phyloP scores from a whole-genome alignment of 2,113 vertebrate species.

The Lonchura striata region DNA sequence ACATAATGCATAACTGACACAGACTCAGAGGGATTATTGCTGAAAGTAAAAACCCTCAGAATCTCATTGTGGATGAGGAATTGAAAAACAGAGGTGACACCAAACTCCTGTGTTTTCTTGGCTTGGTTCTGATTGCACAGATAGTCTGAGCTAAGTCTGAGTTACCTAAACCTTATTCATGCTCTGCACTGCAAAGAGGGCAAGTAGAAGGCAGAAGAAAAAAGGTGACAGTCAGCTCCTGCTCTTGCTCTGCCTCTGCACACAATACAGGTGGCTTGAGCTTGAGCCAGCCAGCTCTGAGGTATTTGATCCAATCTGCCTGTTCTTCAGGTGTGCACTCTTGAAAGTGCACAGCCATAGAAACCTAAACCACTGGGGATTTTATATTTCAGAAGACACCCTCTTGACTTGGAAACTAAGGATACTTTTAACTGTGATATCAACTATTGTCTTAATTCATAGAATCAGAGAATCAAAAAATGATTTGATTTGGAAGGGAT shows the following conservation, averaged over 20 bases:
- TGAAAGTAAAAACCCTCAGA: neutral
- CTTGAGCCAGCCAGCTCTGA: neutral
- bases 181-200: neutral
- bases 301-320: neutral
- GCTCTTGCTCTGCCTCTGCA: neutral
- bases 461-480: neutral
- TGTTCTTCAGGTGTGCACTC: accelerated
- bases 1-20: neutral
- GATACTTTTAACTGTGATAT: neutral
- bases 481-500: neutral
- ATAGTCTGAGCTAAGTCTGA: neutral
- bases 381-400: neutral
- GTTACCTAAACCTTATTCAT: neutral
- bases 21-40: neutral
- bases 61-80: neutral
- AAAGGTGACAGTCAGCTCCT: neutral
- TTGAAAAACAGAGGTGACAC: neutral
- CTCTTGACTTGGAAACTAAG: neutral
- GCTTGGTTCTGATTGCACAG: neutral
- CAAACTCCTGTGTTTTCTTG: neutral
- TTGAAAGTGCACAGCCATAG: neutral
- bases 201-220: neutral
- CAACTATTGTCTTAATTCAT: neutral
- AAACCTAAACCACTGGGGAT: neutral
- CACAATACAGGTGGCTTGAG: neutral